Conservation (phyloP, 2,888 invertebrate genomes). For the Patella ulyssiponensis region DNA sequence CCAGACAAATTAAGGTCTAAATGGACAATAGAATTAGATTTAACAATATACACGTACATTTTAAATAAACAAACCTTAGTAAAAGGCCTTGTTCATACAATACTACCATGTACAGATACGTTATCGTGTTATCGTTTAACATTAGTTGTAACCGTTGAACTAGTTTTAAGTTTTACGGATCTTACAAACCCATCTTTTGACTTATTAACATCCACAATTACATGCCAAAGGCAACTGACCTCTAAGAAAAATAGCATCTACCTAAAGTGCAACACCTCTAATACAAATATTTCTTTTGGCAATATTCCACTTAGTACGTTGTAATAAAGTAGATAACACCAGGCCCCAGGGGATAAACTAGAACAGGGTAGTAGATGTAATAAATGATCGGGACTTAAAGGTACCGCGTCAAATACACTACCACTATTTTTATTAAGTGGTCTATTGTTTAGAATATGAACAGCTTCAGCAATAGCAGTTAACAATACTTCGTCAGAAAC, state of each 20-base stretch:
- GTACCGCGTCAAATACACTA: constrained; percentile 27
- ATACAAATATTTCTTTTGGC: neutral
- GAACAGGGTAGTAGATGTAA: constrained; percentile 41
- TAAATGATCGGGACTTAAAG: constrained; percentile 60
- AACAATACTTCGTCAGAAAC: constrained; percentile 29
- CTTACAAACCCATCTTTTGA: neutral
- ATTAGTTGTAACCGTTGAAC: neutral
- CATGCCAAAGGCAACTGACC: neutral
- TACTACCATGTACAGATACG: neutral
- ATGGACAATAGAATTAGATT: too few species aligned
- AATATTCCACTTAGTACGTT: neutral
- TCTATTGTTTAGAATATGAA: too few species aligned
- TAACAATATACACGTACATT: too few species aligned
- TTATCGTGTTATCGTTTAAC: neutral
- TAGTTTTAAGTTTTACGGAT: too few species aligned
- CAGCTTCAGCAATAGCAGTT: constrained; percentile 38
- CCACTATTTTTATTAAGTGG: too few species aligned
- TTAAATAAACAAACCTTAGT: neutral
- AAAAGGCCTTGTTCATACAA: neutral
- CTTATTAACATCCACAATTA: neutral
- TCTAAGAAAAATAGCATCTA: neutral
- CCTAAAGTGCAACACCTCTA: neutral
- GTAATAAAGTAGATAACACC: neutral
- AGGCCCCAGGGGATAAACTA: constrained; percentile 25
- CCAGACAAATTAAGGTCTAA: too few species aligned